Conservation (phyloP, 2,888 invertebrate species). For the Chromoteleia sp. region DNA sequence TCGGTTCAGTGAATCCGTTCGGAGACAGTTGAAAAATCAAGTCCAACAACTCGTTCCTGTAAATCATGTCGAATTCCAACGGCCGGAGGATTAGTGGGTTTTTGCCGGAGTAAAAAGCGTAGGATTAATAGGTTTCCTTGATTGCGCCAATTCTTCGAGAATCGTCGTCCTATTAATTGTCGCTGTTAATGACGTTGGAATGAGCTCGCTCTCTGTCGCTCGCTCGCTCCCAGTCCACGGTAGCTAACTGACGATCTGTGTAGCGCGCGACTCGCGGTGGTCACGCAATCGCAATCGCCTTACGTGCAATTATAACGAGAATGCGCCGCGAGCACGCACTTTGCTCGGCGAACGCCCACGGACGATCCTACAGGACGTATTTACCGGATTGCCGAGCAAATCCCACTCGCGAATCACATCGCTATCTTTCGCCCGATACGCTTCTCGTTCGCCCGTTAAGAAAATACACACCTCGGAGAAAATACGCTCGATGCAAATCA, state of each 20-base stretch:
- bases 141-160: conserved; percentile 66
- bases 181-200: conserved; percentile 74
- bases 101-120: conserved; percentile 35
- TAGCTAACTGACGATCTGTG: conserved; percentile 69
- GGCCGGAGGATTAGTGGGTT: conserved; percentile 43
- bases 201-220: conserved; percentile 22
- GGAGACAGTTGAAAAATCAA: conserved; percentile 53
- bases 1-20: conserved; percentile 64
- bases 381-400: conserved; percentile 44
- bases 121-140: conserved; percentile 68
- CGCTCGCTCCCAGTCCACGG: conserved; percentile 36
- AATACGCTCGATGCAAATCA: conserved; percentile 66
- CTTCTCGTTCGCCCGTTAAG: conserved; percentile 42
- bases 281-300: conserved; percentile 81
- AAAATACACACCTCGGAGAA: conserved; percentile 59
- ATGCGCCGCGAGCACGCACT: conserved; percentile 80
- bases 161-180: conserved; percentile 77
- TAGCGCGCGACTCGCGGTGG: conserved; percentile 69
- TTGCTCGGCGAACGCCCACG: conserved; percentile 68
- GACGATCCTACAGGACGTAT: conserved; percentile 66
- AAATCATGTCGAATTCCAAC: conserved; percentile 62
- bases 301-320: conserved; percentile 81
- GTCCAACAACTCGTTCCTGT: conserved; percentile 46
- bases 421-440: conserved; percentile 57
- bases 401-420: conserved; percentile 53